A percentile compares a stretch with the other conserved stretches of the same genome.
These are phyloP conservation scores for Synanthedon vespiformis DNA, from an alignment of 2,888 invertebrate species.

Conservation along the genomic window DNA sequence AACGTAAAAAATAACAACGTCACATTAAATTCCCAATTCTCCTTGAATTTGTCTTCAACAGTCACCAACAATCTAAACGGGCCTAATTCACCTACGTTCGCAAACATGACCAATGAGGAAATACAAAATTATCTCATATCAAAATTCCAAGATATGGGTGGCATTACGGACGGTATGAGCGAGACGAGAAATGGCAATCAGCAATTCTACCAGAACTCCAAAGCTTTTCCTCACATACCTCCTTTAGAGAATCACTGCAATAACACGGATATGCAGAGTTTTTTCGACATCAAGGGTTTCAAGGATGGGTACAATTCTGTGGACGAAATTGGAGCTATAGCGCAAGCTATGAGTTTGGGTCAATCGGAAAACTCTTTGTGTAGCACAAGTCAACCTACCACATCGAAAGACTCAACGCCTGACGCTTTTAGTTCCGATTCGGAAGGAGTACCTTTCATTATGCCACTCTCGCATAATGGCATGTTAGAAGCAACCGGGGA, in stretches of 20 bases:
- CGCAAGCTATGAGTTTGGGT: constrained; percentile 48
- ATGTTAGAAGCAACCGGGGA: constrained; percentile 72
- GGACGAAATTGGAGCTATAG: constrained; percentile 26
- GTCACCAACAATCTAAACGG: constrained; percentile 23
- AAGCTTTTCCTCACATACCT: constrained; percentile 55
- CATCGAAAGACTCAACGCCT: constrained; percentile 57
- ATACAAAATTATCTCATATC: constrained; percentile 51
- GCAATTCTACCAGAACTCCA: constrained; percentile 46
- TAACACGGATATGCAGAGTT: constrained; percentile 36
- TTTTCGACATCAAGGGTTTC: constrained; percentile 31
- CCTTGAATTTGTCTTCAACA: constrained; percentile 19
- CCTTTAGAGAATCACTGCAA: constrained; percentile 45
- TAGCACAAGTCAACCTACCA: constrained; percentile 50
- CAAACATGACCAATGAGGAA: constrained; percentile 47
- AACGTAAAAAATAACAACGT: constrained; percentile 47
- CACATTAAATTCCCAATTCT: constrained; percentile 25
- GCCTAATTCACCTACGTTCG: constrained; percentile 32
- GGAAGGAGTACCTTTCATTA: constrained; percentile 72
- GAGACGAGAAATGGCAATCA: constrained; percentile 31
- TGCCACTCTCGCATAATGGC: constrained; percentile 75
- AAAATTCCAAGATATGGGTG: constrained; percentile 48
- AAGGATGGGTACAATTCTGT: constrained; percentile 27
- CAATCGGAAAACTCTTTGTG: constrained; percentile 45
- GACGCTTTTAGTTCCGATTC: constrained; percentile 45
- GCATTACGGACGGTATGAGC: constrained; percentile 23